Evolutionary conservation across 2,888 invertebrate genomes (phyloP).

Genomic region (Dynastes tityus): DNA sequence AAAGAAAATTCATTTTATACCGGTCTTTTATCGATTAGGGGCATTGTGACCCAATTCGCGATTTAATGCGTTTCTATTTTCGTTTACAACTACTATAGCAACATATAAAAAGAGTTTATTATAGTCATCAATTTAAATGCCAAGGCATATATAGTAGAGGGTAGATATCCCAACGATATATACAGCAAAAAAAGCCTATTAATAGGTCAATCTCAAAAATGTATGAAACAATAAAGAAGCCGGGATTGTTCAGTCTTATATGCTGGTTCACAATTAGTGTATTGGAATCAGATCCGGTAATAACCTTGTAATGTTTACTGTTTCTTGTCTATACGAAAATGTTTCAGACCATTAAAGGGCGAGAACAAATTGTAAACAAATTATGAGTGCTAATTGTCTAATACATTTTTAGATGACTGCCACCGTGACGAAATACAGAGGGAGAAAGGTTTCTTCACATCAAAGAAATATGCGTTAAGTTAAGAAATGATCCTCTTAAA

Average conservation of each 20-base stretch:
- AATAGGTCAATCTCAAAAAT: neutral
- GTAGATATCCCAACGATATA: constrained; percentile 7
- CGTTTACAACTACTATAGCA: constrained; percentile 38
- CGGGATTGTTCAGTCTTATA: neutral
- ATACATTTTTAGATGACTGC: no score
- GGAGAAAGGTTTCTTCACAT: no score
- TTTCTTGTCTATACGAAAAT: no score
- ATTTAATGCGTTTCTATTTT: constrained; percentile 45
- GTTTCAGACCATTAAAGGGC: no score
- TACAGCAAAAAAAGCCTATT: neutral
- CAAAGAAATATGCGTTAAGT: no score
- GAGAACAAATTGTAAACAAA: no score
- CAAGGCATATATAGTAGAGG: constrained; percentile 29
- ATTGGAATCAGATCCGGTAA: no score
- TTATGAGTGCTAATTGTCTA: no score
- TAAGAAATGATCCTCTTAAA: no score
- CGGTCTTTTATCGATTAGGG: constrained; percentile 42
- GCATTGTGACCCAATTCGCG: constrained; percentile 43
- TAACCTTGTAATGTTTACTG: no score
- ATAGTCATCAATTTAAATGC: constrained; percentile 37
- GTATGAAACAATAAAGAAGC: neutral
- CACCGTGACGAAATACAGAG: no score
- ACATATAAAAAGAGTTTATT: constrained; percentile 40
- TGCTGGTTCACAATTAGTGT: no score
- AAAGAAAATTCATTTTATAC: constrained; percentile 44